Conservation (phyloP, 53 echinoderm and acorn worm genomes). For the Actinopyga echinites region DNA sequence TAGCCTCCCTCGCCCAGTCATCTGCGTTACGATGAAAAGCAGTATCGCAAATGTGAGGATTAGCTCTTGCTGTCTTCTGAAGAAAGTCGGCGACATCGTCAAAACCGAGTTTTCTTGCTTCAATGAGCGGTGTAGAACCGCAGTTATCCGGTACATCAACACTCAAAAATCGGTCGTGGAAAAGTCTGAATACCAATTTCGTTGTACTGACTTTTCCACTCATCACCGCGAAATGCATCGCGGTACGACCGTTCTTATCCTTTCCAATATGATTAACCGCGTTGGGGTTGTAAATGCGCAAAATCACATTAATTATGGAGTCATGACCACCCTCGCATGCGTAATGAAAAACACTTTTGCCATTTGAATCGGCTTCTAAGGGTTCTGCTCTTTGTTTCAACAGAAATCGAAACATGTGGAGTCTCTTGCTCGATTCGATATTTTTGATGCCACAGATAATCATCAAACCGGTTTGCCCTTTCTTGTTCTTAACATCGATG, state of each 20-base stretch:
- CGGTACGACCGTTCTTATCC: constrained; percentile 62
- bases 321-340: constrained; percentile 64
- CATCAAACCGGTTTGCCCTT: constrained; percentile 78
- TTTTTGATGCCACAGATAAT: constrained; percentile 58
- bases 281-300: constrained; percentile 57
- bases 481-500: constrained; percentile 60
- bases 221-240: constrained; percentile 72
- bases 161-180: constrained; percentile 58
- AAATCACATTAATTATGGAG: constrained; percentile 59
- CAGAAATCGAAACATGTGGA: constrained; percentile 80
- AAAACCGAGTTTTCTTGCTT: constrained; percentile 64
- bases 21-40: constrained; percentile 74
- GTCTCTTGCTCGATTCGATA: constrained; percentile 56
- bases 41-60: constrained; percentile 79
- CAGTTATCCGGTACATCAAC: constrained; percentile 72
- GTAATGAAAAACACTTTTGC: constrained; percentile 80
- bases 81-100: constrained; percentile 61
- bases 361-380: constrained; percentile 62
- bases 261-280: constrained; percentile 68
- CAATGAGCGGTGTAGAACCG: constrained; percentile 76
- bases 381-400: constrained; percentile 68
- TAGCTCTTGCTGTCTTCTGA: constrained; percentile 67
- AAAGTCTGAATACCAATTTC: constrained; percentile 48
- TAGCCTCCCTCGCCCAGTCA: constrained; percentile 75
- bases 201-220: constrained; percentile 66